These are phyloP conservation scores for Papilio machaon DNA, from an alignment of 1,140 invertebrate species.

Conservation along the genomic window DNA sequence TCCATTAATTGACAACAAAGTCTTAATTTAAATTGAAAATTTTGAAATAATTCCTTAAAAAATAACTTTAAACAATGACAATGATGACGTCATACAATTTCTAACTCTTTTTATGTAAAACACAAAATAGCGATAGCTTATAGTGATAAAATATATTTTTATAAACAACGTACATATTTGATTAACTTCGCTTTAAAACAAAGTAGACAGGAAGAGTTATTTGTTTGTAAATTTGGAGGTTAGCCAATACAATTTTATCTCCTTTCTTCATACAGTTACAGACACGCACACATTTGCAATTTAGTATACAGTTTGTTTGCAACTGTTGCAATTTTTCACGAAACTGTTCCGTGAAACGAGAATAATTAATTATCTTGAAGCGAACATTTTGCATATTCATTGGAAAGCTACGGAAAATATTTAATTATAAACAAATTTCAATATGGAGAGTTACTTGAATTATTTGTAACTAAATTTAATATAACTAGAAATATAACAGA, in stretches of 20 bases:
- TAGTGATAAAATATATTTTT: too few species aligned
- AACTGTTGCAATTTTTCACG: slow-evolving; percentile 21
- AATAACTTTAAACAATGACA: too few species aligned
- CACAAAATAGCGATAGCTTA: too few species aligned
- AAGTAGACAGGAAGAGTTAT: not conserved
- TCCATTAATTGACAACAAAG: too few species aligned
- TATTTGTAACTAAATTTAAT: not conserved
- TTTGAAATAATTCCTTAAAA: too few species aligned
- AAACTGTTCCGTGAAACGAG: not conserved
- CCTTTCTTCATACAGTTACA: not conserved
- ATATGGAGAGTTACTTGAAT: not conserved
- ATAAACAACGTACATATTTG: too few species aligned
- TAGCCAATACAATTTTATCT: not conserved
- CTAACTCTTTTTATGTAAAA: too few species aligned
- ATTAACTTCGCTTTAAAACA: too few species aligned
- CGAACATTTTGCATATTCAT: slow-evolving; percentile 21
- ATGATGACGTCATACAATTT: too few species aligned
- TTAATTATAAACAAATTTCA: not conserved
- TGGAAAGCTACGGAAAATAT: not conserved
- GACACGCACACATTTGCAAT: not conserved
- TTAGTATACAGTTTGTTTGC: not conserved
- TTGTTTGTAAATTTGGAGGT: not conserved
- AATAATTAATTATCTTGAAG: slow-evolving; percentile 18
- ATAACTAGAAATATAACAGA: too few species aligned
- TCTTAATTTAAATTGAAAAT: too few species aligned